phyloP scores from a whole-genome alignment of 2,888 invertebrate genomes.

The Mythimna lalbum region DNA sequence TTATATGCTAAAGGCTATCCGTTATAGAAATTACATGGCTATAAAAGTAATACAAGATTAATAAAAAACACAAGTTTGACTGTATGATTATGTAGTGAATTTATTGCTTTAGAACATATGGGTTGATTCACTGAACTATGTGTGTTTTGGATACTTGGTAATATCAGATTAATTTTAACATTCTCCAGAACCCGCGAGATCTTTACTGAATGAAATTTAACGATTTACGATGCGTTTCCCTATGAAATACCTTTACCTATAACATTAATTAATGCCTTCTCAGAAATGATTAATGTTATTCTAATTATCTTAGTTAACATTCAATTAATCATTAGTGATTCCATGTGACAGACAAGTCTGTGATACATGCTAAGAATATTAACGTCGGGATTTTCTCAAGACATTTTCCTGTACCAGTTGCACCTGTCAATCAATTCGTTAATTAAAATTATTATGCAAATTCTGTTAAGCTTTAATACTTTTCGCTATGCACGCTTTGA shows the following conservation, averaged over 20 bases:
- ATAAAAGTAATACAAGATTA: constrained; percentile 46
- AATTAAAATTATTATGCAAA: constrained; percentile 29
- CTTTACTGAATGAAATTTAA: not conserved
- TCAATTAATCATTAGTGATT: constrained; percentile 45
- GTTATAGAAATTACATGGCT: constrained; percentile 49
- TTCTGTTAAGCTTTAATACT: not conserved
- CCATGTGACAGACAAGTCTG: constrained; percentile 32
- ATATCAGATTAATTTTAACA: not conserved
- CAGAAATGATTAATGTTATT: constrained; percentile 42
- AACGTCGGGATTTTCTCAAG: constrained; percentile 40
- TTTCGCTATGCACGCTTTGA: not conserved
- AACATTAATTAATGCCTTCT: constrained; percentile 17
- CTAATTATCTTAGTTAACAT: constrained; percentile 31
- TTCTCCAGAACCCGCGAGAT: not conserved
- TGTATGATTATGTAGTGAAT: constrained; percentile 50
- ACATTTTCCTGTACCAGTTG: constrained; percentile 37
- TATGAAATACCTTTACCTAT: not conserved
- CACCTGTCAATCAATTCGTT: constrained; percentile 40
- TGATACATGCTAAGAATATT: constrained; percentile 38
- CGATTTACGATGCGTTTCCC: not conserved
- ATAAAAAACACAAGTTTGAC: constrained; percentile 30
- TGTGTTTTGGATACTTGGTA: not conserved
- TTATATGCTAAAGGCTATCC: constrained; percentile 48
- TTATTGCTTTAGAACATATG: constrained; percentile 42
- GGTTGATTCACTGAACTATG: constrained; percentile 2